phyloP scores from a whole-genome alignment of 1,140 invertebrate species.

The Conus betulinus region DNA sequence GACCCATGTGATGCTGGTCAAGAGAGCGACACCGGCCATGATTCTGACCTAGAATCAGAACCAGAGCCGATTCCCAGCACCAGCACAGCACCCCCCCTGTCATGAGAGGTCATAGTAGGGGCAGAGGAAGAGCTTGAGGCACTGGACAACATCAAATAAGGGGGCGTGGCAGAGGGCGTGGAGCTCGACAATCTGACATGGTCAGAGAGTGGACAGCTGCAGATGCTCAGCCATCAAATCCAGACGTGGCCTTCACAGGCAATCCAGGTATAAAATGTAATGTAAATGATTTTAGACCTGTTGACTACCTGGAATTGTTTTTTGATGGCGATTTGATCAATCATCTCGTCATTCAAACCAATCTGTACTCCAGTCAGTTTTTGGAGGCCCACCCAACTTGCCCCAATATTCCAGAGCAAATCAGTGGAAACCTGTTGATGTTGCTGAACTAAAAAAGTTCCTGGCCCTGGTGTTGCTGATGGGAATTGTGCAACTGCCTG shows the following conservation, averaged over 20 bases:
- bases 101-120: neutral
- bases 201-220: neutral
- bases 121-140: neutral
- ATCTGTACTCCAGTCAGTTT: neutral
- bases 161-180: neutral
- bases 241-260: neutral
- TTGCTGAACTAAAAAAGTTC: too few relatives aligned
- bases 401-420: neutral
- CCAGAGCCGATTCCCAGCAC: neutral
- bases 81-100: neutral
- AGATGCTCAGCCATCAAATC: neutral
- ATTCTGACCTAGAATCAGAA: neutral
- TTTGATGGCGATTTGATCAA: neutral
- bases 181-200: neutral
- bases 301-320: neutral
- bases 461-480: too few relatives aligned
- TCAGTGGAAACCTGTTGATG: too few relatives aligned
- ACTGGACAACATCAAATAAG: neutral
- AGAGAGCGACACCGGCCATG: too few relatives aligned
- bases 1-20: neutral
- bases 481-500: too few relatives aligned
- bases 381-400: neutral
- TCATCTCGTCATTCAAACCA: neutral
- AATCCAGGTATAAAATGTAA: neutral
- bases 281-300: too few relatives aligned